Conservation (phyloP, 2,797 vertebrate genomes). For the Hirundo rustica region DNA sequence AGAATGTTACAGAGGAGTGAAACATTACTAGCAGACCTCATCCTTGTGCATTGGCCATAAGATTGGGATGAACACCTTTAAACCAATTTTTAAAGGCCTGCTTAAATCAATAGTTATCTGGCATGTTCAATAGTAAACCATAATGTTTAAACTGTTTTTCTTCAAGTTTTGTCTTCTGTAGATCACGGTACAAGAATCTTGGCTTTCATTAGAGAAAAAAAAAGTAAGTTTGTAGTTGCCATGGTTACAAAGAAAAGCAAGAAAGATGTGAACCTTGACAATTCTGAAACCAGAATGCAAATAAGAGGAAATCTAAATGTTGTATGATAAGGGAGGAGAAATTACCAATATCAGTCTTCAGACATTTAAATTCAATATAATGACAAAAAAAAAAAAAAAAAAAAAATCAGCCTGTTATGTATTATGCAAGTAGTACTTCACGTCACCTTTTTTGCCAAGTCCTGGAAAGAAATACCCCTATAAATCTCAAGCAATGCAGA, state of each 20-base stretch:
- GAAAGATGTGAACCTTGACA: neutral
- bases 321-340: neutral
- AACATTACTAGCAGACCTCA: neutral
- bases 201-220: neutral
- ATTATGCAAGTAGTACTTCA: neutral
- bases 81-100: neutral
- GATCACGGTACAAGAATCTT: neutral
- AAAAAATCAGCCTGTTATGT: neutral
- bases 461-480: neutral
- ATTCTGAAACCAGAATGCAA: neutral
- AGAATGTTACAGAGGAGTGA: neutral
- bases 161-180: neutral
- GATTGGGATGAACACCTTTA: neutral
- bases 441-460: neutral
- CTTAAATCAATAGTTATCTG: neutral
- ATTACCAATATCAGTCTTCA: neutral
- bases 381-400: neutral
- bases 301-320: neutral
- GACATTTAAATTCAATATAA: neutral
- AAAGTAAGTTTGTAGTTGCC: neutral
- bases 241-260: neutral
- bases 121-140: neutral
- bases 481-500: neutral
- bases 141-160: neutral
- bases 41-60: neutral